Evolutionary conservation across 2,888 invertebrate species (phyloP).

Genomic region (Glaucopsyche alexis): DNA sequence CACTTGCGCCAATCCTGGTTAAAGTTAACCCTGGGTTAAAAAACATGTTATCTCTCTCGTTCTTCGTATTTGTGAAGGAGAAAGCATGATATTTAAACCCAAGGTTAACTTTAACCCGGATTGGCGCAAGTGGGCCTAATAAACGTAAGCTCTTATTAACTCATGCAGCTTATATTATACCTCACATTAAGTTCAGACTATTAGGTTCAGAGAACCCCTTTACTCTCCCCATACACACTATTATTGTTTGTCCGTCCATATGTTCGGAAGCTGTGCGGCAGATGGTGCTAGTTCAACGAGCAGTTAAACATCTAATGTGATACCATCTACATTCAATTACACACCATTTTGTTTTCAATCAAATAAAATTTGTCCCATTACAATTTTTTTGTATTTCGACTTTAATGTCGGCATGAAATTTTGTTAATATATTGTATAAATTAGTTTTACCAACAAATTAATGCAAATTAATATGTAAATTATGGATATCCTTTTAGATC

Average conservation of each 20-base stretch:
- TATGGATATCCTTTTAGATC: not conserved
- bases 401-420: too few species aligned
- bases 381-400: too few species aligned
- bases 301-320: slow-evolving; percentile 43
- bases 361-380: not conserved
- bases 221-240: slow-evolving; percentile 32
- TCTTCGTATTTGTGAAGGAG: too few species aligned
- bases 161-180: not conserved
- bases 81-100: too few species aligned
- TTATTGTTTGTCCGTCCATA: slow-evolving; percentile 56
- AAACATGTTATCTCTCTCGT: too few species aligned
- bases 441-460: not conserved
- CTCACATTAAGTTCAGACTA: not conserved
- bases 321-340: slow-evolving; percentile 44
- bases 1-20: too few species aligned
- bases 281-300: slow-evolving; percentile 46
- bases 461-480: not conserved
- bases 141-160: not conserved
- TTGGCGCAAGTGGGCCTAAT: not conserved
- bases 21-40: too few species aligned
- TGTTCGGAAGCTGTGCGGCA: slow-evolving; percentile 51
- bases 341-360: slow-evolving; percentile 40
- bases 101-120: too few species aligned
- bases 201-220: not conserved
- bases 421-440: not conserved